Conservation (phyloP, 2,888 invertebrate species). For the Orchesellides sinensis region DNA sequence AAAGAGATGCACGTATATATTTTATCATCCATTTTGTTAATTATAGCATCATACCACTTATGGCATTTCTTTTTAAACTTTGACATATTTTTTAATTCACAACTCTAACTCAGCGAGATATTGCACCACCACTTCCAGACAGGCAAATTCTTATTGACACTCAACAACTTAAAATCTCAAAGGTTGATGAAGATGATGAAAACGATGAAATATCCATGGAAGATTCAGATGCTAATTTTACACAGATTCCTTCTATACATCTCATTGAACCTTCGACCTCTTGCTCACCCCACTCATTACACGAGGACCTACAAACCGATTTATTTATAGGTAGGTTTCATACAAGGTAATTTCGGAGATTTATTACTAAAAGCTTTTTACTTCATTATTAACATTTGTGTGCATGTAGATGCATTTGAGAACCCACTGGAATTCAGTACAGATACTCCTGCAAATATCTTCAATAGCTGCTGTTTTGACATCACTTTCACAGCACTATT, state of each 20-base stretch:
- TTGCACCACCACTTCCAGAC: not conserved
- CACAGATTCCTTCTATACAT: not conserved
- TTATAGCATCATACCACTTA: too few species aligned
- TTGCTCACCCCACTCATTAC: slow-evolving; percentile 11
- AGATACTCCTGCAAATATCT: not conserved
- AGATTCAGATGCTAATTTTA: not conserved
- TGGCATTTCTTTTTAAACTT: not conserved
- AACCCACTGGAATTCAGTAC: not conserved
- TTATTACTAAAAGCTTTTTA: too few species aligned
- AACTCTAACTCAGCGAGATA: not conserved
- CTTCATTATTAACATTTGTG: not conserved
- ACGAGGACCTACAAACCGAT: slow-evolving; percentile 28
- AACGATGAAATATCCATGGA: not conserved
- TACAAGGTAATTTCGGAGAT: not conserved
- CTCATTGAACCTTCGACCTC: slow-evolving; percentile 25
- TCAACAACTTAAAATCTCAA: not conserved
- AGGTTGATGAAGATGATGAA: not conserved
- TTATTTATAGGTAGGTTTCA: slow-evolving; percentile 22
- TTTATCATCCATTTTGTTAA: too few species aligned
- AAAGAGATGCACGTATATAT: not conserved
- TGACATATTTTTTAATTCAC: not conserved
- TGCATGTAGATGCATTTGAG: slow-evolving; percentile 7
- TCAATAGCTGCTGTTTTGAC: slow-evolving; percentile 50
- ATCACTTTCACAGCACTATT: slow-evolving; percentile 56
- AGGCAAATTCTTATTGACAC: not conserved